phyloP scores from a whole-genome alignment of 2,797 vertebrate species.

The Carcharodon carcharias region DNA sequence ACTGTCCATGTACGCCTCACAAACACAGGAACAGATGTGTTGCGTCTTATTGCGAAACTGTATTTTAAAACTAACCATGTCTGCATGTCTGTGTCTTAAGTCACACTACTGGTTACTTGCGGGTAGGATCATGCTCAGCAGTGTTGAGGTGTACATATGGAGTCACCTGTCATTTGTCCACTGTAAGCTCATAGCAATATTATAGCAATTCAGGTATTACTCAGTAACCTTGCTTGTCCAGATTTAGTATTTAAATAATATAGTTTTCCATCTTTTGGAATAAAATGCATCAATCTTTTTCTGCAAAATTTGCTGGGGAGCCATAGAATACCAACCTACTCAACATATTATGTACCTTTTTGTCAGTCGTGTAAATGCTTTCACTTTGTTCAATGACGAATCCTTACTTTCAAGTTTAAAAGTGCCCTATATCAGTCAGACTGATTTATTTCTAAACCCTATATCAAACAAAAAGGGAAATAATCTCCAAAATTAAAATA shows the following conservation, averaged over 20 bases:
- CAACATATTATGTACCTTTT: not conserved
- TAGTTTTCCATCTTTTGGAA: slow-evolving; percentile 20
- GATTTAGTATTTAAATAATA: slow-evolving; percentile 23
- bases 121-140: not conserved
- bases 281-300: not conserved
- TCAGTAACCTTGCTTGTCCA: slow-evolving; percentile 9
- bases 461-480: not conserved
- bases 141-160: not conserved
- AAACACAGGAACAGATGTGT: not conserved
- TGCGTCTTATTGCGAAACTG: slow-evolving; percentile 18
- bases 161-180: slow-evolving; percentile 8
- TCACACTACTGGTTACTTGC: not conserved
- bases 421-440: not conserved
- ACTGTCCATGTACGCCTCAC: not conserved
- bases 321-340: not conserved
- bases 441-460: not conserved
- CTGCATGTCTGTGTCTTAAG: slow-evolving; percentile 29
- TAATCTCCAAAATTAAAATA: not conserved
- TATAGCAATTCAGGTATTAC: slow-evolving; percentile 33
- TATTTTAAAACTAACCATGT: slow-evolving; percentile 18
- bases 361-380: not conserved
- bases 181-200: slow-evolving; percentile 34
- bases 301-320: not conserved
- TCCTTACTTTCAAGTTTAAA: not conserved
- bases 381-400: not conserved